These are phyloP conservation scores for Drosophila lini DNA, from an alignment of 1,140 invertebrate species.

Conservation along the genomic window DNA sequence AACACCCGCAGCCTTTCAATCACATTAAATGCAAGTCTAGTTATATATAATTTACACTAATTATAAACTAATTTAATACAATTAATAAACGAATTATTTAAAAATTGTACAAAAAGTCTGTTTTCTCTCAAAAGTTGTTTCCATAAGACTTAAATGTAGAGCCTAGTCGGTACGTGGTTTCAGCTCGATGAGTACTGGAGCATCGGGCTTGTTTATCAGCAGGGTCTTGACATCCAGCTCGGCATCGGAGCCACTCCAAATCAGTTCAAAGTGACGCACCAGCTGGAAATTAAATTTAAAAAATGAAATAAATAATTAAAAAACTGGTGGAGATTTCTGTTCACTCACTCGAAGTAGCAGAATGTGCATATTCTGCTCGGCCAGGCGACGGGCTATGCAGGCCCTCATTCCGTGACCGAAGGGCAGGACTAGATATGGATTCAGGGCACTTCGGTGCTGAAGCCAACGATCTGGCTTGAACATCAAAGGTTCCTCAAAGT, in stretches of 20 bases:
- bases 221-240: slow-evolving; percentile 88
- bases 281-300: slow-evolving; percentile 86
- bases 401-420: slow-evolving; percentile 95
- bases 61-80: slow-evolving; percentile 63
- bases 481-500: slow-evolving; percentile 88
- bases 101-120: slow-evolving; percentile 31
- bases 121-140: neutral
- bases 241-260: slow-evolving; percentile 86
- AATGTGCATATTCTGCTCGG: slow-evolving; percentile 94
- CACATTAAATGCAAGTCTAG: slow-evolving; percentile 64
- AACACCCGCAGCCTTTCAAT: slow-evolving; percentile 77
- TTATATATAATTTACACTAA: slow-evolving; percentile 79
- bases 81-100: slow-evolving; percentile 61
- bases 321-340: neutral
- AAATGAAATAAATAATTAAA: slow-evolving; percentile 20
- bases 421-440: slow-evolving; percentile 92
- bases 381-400: slow-evolving; percentile 94
- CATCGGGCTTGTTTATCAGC: slow-evolving; percentile 92
- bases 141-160: slow-evolving; percentile 25
- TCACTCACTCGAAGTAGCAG: slow-evolving; percentile 90
- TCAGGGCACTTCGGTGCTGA: slow-evolving; percentile 84
- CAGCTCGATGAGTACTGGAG: slow-evolving; percentile 87
- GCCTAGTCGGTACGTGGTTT: slow-evolving; percentile 34
- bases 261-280: slow-evolving; percentile 87
- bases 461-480: slow-evolving; percentile 93